Conservation (phyloP, 2,113 vertebrate species). For the Pyrgilauda ruficollis region DNA sequence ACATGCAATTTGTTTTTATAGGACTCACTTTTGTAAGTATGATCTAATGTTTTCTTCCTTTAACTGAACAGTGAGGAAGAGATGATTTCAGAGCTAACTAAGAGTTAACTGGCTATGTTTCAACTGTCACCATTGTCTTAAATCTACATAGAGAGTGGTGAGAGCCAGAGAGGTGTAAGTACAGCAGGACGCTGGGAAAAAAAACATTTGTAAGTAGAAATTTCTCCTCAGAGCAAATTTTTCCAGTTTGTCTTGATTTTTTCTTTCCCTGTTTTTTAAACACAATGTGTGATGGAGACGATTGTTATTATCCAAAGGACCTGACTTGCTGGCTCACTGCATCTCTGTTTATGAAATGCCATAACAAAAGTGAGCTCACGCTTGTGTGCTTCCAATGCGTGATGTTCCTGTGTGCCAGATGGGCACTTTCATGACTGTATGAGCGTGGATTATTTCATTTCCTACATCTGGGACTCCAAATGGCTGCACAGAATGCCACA, state of each 20-base stretch:
- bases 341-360: constrained; percentile 80
- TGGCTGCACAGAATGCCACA: constrained; percentile 83
- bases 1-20: constrained; percentile 61
- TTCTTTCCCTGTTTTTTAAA: constrained; percentile 45
- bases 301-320: constrained; percentile 61
- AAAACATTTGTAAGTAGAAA: neutral
- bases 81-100: constrained; percentile 14
- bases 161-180: constrained; percentile 24
- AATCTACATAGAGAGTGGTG: neutral
- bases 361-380: constrained; percentile 80
- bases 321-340: constrained; percentile 67
- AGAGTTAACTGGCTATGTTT: constrained; percentile 49
- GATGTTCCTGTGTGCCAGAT: constrained; percentile 88
- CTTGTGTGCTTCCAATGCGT: constrained; percentile 79
- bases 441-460: constrained; percentile 91
- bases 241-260: constrained; percentile 25
- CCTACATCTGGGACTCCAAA: constrained; percentile 96
- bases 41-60: constrained; percentile 33
- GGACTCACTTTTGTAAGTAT: constrained; percentile 45
- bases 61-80: constrained; percentile 4
- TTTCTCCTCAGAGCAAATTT: constrained; percentile 49
- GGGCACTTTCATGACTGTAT: constrained; percentile 88
- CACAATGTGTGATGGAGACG: constrained; percentile 27
- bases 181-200: neutral
- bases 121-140: constrained; percentile 47